Evolutionary conservation across 2,797 vertebrate genomes (phyloP).

Genomic region (Brotogeris chrysoptera): DNA sequence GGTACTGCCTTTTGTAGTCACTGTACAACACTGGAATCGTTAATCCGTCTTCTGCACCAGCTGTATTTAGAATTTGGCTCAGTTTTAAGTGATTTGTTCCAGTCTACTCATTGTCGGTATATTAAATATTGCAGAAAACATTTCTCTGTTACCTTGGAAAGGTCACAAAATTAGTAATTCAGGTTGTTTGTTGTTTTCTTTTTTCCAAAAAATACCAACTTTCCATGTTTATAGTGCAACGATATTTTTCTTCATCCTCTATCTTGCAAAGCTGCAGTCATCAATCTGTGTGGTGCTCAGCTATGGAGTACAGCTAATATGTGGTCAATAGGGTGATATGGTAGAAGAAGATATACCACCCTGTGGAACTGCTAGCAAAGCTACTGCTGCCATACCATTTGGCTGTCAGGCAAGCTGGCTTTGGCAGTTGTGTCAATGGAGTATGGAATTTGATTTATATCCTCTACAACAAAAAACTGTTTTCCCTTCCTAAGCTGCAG

Average conservation of each 20-base stretch:
- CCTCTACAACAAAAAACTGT: neutral
- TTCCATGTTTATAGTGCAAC: neutral
- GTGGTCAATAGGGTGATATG: neutral
- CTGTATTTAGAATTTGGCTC: neutral
- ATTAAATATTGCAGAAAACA: neutral
- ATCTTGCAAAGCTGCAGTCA: neutral
- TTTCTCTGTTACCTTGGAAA: neutral
- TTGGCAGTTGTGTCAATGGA: neutral
- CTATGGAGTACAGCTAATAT: neutral
- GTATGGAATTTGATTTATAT: neutral
- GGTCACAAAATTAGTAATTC: neutral
- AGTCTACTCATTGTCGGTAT: neutral
- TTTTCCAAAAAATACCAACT: neutral
- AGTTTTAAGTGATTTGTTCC: neutral
- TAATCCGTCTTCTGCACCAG: neutral
- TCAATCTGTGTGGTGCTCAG: neutral
- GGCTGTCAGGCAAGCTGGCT: neutral
- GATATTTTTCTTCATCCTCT: fast-evolving
- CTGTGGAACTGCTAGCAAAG: neutral
- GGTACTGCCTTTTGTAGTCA: constrained; percentile 8
- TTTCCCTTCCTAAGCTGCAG: neutral
- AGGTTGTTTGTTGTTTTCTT: neutral
- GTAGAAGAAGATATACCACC: neutral
- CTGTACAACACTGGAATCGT: neutral
- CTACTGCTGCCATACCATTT: neutral